phyloP scores from a whole-genome alignment of 2,888 invertebrate genomes.

The Acrobasis repandana region DNA sequence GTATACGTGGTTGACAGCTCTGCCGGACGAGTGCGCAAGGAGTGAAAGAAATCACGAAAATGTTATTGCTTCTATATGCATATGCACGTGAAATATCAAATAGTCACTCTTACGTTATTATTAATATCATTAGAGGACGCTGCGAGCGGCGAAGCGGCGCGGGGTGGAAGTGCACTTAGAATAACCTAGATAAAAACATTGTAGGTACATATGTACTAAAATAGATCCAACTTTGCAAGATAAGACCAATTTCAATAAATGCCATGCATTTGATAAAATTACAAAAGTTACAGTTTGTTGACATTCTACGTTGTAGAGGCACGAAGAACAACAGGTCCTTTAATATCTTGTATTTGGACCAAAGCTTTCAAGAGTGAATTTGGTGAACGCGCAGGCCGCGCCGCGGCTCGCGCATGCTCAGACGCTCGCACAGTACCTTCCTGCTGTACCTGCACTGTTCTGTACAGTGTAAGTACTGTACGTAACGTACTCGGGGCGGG shows the following conservation, averaged over 20 bases:
- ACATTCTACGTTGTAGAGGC: too few relatives aligned
- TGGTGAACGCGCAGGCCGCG: too few relatives aligned
- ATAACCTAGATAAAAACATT: neutral
- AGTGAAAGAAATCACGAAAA: constrained; percentile 17
- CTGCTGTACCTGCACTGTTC: too few relatives aligned
- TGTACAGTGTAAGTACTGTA: too few relatives aligned
- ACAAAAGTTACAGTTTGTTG: too few relatives aligned
- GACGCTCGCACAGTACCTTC: too few relatives aligned
- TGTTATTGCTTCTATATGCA: constrained; percentile 19
- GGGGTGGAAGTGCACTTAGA: neutral
- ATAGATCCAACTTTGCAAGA: neutral
- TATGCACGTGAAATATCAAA: constrained; percentile 20
- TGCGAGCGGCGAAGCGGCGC: constrained; percentile 10
- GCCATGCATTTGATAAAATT: too few relatives aligned
- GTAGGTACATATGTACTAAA: neutral
- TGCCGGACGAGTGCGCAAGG: constrained; percentile 2
- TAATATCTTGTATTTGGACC: too few relatives aligned
- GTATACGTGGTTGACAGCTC: neutral
- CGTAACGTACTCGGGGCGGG: neutral
- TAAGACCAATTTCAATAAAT: too few relatives aligned
- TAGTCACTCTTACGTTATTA: constrained; percentile 12
- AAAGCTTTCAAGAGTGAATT: too few relatives aligned
- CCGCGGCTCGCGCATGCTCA: too few relatives aligned
- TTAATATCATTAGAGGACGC: constrained; percentile 3
- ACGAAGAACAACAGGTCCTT: too few relatives aligned